Base-by-base conservation (phyloP, 2,113 vertebrate species). In the Sinosuthora webbiana region DNA sequence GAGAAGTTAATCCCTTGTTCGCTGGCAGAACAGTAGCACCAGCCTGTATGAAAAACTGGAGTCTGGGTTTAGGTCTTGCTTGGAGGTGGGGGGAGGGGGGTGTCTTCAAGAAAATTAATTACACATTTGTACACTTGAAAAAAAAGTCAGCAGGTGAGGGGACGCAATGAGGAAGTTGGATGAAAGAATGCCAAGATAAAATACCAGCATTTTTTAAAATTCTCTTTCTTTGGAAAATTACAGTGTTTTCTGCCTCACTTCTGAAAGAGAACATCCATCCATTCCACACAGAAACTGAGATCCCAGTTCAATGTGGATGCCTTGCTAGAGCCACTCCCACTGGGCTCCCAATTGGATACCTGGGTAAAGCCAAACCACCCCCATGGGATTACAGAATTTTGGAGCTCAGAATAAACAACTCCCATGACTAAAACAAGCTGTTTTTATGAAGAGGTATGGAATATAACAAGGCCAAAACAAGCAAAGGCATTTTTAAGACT, bases 51-150 rank as follows among this genome's bases (percentile, higher is more conserved):
- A 49, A 81, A 57, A 89, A 59, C 5, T 41, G 16, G 18, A 35
- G 15, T 33, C 25, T 60, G 21, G 9, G 35, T 37, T 77, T n/a
- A 45, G 23, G 7, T 47, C 25, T 63, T 71, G 47, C 24, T 19
- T 42, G 16, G 6, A 3, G 18, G 2, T 8, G 13, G 23, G 23
- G 47, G 47, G 11, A 2, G 2, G 6, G 6, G 5, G 4, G 6
- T 33, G 33, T 35, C 68, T 81, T 64, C 64, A 90, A 35, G 30
- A 81, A 89, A 89, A 73, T 28, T 79, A 18, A 37, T 70, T 70
- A 52, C 11, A 50, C 16, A 37, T 57, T 39, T 44, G 15, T 42
- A 77, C 5, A 15, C 24, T 63, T 59, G 11, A 69, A 67, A 82
- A 63, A 55, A 15, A 75, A 35, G 10, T 10, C 30, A 71, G 56